Base-by-base conservation (phyloP, 2,888 invertebrate genomes). In the Crossocerus cetratus region DNA sequence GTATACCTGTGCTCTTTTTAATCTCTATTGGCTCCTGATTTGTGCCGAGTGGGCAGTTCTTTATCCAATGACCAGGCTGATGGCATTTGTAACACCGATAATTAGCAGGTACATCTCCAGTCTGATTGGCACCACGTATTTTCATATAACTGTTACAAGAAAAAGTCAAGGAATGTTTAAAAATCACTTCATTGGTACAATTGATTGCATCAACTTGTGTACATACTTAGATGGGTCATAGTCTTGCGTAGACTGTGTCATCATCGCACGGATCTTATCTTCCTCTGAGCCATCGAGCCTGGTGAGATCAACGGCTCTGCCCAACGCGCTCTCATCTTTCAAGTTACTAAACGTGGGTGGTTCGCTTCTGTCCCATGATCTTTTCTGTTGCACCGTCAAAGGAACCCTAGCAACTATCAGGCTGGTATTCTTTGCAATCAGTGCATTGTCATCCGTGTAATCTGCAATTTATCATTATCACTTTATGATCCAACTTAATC, bases 161-260 rank as follows among this genome's bases (percentile, higher is more conserved):
- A 57, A 8, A 68, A 14, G 18, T 2, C n/a, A 14, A 11, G n/a
- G 16, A 49, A 49, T 16, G 3, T 45, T 49, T 8, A 32, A 32
- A 5, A 32, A 5, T 8, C 8, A 32, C 32, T 32, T 1, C 8
- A 32, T n/a, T n/a, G 8, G 8, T 32, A 1, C 11, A 32, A 5
- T 32, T 0, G 32, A 32, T 32, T 32, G 11, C 11, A 32, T 32
- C 5, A 32, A 32, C 5, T 32, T 32, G n/a, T 32, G 11, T 32
- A 32, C 96, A 96, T 97, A 99, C 98, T 98, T 98, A 91, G 97
- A 96, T 77, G 98, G 97, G 91, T 98, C 98, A 92, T 99, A 99
- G 89, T 98, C 98, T 90, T 96, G 95, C 43, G 98, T 98, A 42
- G 99, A 98, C 90, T 99, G 98, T 77, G 96, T 94, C 94, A 99